Conservation (phyloP, 2,797 vertebrate genomes). For the Sardinella longiceps region DNA sequence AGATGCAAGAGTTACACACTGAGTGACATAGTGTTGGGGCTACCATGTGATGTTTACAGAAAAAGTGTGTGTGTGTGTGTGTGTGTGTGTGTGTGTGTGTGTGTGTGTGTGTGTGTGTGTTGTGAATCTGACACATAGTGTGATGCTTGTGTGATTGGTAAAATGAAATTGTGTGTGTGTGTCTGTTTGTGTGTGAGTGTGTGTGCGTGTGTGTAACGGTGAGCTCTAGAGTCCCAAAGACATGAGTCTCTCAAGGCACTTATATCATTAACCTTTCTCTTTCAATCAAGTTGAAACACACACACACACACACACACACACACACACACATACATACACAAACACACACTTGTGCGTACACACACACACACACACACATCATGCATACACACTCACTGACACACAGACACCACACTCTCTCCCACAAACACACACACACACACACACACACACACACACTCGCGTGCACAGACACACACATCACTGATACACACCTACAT, state of each 20-base stretch:
- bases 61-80: background rate
- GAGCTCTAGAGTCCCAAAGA: background rate
- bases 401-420: too few relatives aligned
- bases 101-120: conserved; percentile 5
- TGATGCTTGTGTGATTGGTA: background rate
- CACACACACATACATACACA: background rate
- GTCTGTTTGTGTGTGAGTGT: background rate
- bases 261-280: background rate
- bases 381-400: background rate
- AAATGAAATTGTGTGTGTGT: background rate
- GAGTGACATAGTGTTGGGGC: too few relatives aligned
- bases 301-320: background rate
- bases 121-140: background rate
- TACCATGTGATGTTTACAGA: too few relatives aligned
- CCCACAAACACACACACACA: background rate
- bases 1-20: too few relatives aligned
- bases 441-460: background rate
- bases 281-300: background rate
- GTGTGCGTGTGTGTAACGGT: background rate
- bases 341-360: background rate
- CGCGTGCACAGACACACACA: background rate
- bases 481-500: background rate
- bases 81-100: background rate
- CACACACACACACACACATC: background rate
- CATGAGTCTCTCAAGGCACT: background rate